A percentile compares a stretch with the other conserved stretches of the same genome.
Evolutionary conservation across 1,140 invertebrate species (phyloP).

Genomic region (Dendroctonus valens): DNA sequence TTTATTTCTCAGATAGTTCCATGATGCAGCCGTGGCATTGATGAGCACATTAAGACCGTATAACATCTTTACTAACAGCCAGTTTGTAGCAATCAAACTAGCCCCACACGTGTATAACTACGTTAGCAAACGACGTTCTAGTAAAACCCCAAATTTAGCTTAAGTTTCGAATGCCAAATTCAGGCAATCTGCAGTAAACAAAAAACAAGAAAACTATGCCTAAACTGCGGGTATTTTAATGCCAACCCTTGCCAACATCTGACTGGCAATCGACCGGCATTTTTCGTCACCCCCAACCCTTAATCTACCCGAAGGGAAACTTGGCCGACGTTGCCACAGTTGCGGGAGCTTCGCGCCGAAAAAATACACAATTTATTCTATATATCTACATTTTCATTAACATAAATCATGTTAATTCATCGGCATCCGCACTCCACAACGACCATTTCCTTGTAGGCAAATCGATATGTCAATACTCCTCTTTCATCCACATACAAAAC

Average conservation of each 20-base stretch:
- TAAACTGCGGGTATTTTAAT: background rate
- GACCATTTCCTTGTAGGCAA: conserved; percentile 65
- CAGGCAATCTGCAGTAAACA: too few species aligned
- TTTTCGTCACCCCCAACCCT: conserved; percentile 6
- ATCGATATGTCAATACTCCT: conserved; percentile 61
- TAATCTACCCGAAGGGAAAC: background rate
- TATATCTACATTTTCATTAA: too few species aligned
- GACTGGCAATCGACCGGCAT: conserved; percentile 8
- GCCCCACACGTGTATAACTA: background rate
- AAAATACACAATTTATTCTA: too few species aligned
- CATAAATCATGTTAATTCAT: conserved; percentile 41
- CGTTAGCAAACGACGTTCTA: background rate
- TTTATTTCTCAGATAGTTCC: conserved; percentile 20
- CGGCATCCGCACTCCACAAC: conserved; percentile 64
- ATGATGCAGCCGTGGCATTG: conserved; percentile 19
- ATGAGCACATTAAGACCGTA: conserved; percentile 12
- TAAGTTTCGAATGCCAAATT: too few species aligned
- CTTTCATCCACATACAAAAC: conserved; percentile 61
- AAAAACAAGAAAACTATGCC: too few species aligned
- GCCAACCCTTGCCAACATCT: conserved; percentile 1
- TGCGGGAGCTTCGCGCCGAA: too few species aligned
- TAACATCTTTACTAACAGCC: background rate
- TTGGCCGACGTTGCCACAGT: too few species aligned
- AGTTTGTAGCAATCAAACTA: background rate
- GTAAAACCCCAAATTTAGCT: too few species aligned